Conservation (phyloP, 92 coral and sea anemone genomes). For the Chrysogorgia sp. region DNA sequence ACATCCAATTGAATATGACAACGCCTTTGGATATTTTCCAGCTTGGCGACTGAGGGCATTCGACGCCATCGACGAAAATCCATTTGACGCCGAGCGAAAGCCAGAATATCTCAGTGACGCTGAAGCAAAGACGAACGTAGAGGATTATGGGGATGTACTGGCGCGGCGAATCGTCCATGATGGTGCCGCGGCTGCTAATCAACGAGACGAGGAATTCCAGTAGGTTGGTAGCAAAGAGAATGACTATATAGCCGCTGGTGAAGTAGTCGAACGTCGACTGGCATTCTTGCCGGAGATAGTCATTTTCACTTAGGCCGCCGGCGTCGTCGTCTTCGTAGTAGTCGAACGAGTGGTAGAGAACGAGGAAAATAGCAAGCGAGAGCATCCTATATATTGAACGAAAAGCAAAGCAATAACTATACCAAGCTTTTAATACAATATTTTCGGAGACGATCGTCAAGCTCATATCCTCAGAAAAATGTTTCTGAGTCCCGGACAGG, state of each 20-base stretch:
- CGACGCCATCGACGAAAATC: slow-evolving; percentile 76
- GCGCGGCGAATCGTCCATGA: slow-evolving; percentile 92
- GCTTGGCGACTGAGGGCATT: slow-evolving; percentile 65
- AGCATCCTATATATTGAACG: slow-evolving; percentile 90
- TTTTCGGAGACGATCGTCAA: too few species aligned
- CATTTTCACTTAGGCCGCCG: slow-evolving; percentile 49
- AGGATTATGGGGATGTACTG: slow-evolving; percentile 81
- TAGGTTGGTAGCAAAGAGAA: slow-evolving; percentile 92
- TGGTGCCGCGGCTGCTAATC: slow-evolving; percentile 86
- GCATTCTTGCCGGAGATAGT: slow-evolving; percentile 54
- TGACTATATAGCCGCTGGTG: slow-evolving; percentile 88
- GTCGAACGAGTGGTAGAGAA: slow-evolving; percentile 76
- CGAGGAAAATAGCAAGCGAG: slow-evolving; percentile 68
- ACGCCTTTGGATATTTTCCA: slow-evolving; percentile 77
- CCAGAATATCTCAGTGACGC: slow-evolving; percentile 87
- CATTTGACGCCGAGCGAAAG: slow-evolving; percentile 89
- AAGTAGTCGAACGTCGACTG: slow-evolving; percentile 94
- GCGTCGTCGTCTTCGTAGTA: slow-evolving; percentile 58
- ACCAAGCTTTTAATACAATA: too few species aligned
- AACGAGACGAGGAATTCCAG: slow-evolving; percentile 90
- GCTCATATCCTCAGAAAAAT: too few species aligned
- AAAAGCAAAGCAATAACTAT: too few species aligned
- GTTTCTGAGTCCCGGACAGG: too few species aligned
- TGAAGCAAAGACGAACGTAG: slow-evolving; percentile 77
- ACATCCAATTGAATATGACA: slow-evolving; percentile 92